Base-by-base conservation (phyloP, 2,888 invertebrate species). In the Campopleginae sp. region DNA sequence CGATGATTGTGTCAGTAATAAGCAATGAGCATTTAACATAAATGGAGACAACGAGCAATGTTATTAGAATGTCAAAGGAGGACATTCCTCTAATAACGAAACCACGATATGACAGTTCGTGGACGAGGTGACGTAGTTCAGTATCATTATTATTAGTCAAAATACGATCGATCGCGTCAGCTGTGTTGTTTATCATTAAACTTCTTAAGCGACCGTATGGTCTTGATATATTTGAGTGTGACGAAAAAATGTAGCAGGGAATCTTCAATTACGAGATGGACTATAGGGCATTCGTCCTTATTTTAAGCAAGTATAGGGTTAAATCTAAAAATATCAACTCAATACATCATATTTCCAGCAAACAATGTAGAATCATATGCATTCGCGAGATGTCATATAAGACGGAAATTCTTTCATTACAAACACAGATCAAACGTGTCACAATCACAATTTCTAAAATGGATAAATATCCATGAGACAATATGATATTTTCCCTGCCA, bases 51-150 rank as follows among this genome's bases (percentile, higher is more conserved):
- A 95, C 94, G 88, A 94, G 94, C 91, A 94, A 94, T 86, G 94
- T 95, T 83, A 94, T 95, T 89, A 94, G 94, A 86, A 94, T 95
- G 86, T 95, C 95, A 87, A 96, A 95, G 92, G 96, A 96, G 94
- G 96, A 96, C 92, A 96, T 96, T 90, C 96, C 96, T 74, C 93
- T 96, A 90, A 96, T 96, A 92, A 95, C 95, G 89, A 96, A 96
- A 92, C 94, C 95, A 83, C 94, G 94, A 87, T 95, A 94, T 92
- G 95, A 95, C 91, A 95, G 95, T 92, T 95, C 95, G 90, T 95
- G 96, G 94, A 95, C 95, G 92, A 95, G 95, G 95, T 95, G 94
- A 94, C 91, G 94, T 93, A 94, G 88, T 89, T 89, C 23, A 44
- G n/a, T 27, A 58, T 58, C 27, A 33, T 68, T 51, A 33, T 68